Base-by-base conservation (phyloP, 2,113 vertebrate genomes). In the Trematocara marginatum region DNA sequence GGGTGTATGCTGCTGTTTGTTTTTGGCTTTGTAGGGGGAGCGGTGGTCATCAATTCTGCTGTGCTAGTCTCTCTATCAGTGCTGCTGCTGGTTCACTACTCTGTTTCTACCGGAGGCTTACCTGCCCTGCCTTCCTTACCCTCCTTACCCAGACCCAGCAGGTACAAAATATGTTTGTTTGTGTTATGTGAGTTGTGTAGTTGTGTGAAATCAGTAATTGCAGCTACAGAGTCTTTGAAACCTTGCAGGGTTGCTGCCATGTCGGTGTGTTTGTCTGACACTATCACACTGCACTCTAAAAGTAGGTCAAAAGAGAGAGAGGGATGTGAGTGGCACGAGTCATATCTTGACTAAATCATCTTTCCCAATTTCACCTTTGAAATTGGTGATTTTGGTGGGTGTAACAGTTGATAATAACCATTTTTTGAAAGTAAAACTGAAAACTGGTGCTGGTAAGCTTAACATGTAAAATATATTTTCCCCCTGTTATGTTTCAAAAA, bases 1-100 rank as follows among this genome's bases (percentile, higher is more conserved):
- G 97, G 98, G 93, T 98, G 98, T 96, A 98, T 99, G 98, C 98
- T 99, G 96, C 97, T 99, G 90, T 98, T 99, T 97, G 98, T 99
- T 95, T 99, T 99, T 96, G 98, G 99, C 97, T 99, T 99, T 86
- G 98, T 99, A 90, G 99, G 99, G 90, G 98, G 99, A 95, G 98
- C 98, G 87, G 98, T 99, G 96, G 98, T 99, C 96, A 97, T 99
- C 97, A 99, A 99, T 94, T 99, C 99, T 3, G 98, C 98, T 26
- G 96, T 99, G 84, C 94, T 99, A 94, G 98, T 99, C 1, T 99
- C 99, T 79, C 98, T 99, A 78, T 99, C 98, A 1, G 98, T 99
- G 83, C 96, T 99, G 96, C 97, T 99, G 95, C 97, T 99, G 82
- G 98, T 99, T 94, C 99, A 99, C 96, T 99, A 99, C 95, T 99